Conservation (phyloP, 2,888 invertebrate genomes). For the Paralinhomoeus sp. region DNA sequence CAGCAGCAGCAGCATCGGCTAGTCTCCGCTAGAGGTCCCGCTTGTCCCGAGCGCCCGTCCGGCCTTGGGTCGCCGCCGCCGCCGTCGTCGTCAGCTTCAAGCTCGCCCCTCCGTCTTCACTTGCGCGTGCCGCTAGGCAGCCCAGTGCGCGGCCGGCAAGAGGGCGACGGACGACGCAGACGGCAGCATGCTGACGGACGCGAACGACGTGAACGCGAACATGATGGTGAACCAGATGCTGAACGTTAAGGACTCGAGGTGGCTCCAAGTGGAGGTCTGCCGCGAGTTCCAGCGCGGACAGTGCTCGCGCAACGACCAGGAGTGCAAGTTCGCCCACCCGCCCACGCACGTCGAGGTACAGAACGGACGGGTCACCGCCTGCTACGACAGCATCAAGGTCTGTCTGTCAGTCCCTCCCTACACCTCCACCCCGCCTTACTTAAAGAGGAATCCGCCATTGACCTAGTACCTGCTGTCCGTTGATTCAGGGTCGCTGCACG, state of each 20-base stretch:
- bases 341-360: conserved; percentile 98
- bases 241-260: conserved; percentile 95
- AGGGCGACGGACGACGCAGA: too few relatives aligned
- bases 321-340: conserved; percentile 99
- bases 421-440: neutral
- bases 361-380: conserved; percentile 97
- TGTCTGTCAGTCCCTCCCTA: conserved; percentile 25
- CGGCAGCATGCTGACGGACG: too few relatives aligned
- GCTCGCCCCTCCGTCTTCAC: too few relatives aligned
- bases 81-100: too few relatives aligned
- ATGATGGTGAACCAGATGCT: conserved; percentile 44
- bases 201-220: conserved; percentile 22
- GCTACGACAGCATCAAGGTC: conserved; percentile 99
- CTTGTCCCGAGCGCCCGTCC: too few relatives aligned
- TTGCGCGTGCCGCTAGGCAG: too few relatives aligned
- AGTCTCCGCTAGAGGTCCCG: too few relatives aligned
- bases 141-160: too few relatives aligned
- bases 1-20: too few relatives aligned
- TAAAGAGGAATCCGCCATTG: too few relatives aligned
- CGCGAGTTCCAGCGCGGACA: conserved; percentile 98
- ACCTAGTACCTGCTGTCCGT: too few relatives aligned
- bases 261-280: conserved; percentile 92
- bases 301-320: conserved; percentile 92
- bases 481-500: conserved; percentile 88
- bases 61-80: too few relatives aligned